phyloP scores from a whole-genome alignment of 2,113 vertebrate genomes.

The Psittacula cyanocephala region DNA sequence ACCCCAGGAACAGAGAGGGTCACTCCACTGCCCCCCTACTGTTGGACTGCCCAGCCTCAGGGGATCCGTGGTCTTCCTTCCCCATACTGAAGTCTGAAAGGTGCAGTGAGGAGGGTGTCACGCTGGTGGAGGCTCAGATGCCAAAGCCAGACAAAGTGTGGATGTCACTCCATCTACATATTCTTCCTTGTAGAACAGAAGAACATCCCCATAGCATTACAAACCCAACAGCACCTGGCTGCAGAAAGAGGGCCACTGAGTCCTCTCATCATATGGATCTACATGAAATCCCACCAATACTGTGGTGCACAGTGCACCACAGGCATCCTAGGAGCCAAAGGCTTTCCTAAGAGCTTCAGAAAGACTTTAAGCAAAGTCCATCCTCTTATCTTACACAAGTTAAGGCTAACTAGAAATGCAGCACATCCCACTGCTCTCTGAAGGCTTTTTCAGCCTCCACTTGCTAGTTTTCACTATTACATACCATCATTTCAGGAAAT shows the following conservation, averaged over 20 bases:
- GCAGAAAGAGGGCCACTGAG: not conserved
- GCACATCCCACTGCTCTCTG: not conserved
- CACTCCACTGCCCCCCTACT: rapidly evolving
- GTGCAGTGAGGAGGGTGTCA: rapidly evolving
- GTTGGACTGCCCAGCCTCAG: not conserved
- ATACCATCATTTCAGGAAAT: not conserved
- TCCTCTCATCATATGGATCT: not conserved
- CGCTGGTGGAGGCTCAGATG: not conserved
- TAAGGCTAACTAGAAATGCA: not conserved
- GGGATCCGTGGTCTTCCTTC: not conserved
- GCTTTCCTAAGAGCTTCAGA: not conserved
- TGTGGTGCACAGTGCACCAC: not conserved
- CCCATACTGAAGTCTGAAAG: not conserved
- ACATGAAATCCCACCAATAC: not conserved
- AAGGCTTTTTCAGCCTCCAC: not conserved
- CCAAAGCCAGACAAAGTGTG: not conserved
- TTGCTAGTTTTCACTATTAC: not conserved
- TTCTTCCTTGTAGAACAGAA: not conserved
- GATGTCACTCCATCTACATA: not conserved
- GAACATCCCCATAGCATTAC: not conserved
- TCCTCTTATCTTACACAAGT: not conserved
- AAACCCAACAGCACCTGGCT: not conserved
- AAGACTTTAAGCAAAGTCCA: not conserved
- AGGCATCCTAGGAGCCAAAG: not conserved
- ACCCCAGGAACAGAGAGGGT: rapidly evolving